A percentile compares a stretch with the other conserved stretches of the same genome.
Evolutionary conservation across 2,888 invertebrate genomes (phyloP).

Genomic region (Acleris holmiana): DNA sequence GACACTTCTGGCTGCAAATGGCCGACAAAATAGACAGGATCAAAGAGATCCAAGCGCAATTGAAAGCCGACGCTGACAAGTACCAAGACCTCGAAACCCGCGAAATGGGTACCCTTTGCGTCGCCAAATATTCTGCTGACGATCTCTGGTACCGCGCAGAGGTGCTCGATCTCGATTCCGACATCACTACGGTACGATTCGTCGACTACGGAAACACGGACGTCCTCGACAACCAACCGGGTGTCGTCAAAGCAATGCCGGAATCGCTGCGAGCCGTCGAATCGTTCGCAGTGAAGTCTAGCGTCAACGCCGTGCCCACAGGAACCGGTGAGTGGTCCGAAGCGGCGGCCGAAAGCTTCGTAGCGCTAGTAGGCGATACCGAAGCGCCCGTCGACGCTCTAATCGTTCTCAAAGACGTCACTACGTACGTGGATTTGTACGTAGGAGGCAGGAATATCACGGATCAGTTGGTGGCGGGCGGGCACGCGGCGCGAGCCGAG

Average conservation of each 20-base stretch:
- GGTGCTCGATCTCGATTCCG: conserved; percentile 91
- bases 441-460: conserved; percentile 85
- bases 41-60: conserved; percentile 85
- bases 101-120: conserved; percentile 86
- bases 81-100: conserved; percentile 83
- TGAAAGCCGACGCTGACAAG: conserved; percentile 84
- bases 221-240: conserved; percentile 86
- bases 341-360: conserved; percentile 84
- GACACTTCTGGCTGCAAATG: conserved; percentile 90
- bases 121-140: conserved; percentile 93
- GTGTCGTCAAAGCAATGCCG: conserved; percentile 85
- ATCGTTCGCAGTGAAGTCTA: conserved; percentile 85
- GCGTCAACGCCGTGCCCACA: conserved; percentile 87
- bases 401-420: conserved; percentile 84
- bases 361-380: conserved; percentile 76
- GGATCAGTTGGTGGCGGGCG: conserved; percentile 84
- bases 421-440: conserved; percentile 87
- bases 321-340: conserved; percentile 87
- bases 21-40: conserved; percentile 82
- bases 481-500: conserved; percentile 83
- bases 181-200: conserved; percentile 90
- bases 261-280: conserved; percentile 83
- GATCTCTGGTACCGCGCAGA: conserved; percentile 96
- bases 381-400: conserved; percentile 78
- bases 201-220: conserved; percentile 93